Evolutionary conservation across 2,888 invertebrate genomes (phyloP), one percentile per base, ranked within the genome.

Genomic region (Stratiomys singularior): DNA sequence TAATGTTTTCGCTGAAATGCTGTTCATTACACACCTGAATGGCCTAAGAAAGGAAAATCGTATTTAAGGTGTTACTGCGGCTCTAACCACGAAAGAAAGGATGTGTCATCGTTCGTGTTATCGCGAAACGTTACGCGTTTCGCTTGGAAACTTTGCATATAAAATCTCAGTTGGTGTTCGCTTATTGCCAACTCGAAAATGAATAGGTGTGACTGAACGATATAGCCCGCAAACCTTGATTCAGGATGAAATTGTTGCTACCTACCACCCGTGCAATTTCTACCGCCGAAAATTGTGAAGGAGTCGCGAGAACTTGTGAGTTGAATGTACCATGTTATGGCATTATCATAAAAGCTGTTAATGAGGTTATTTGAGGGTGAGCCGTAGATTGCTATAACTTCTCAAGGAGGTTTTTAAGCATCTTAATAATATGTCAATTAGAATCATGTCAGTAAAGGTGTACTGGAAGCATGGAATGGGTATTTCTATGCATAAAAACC

Each of bases 391-490:
- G 69, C 69, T 69, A 46, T 69, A 30, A 18, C 25, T 69, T 25
- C 37, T 37, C 44, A 25, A 47, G 30, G 69, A 69, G 27, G 47
- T n/a, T 47, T 15, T 25, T 46, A 30, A 60, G 46, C 69, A 46
- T 69, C 47, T 69, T 69, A 69, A 67, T 67, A 67, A 69, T 69
- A 46, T 69, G 69, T 69, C 69, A 69, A 69, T 69, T 69, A 69
- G n/a, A 69, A 23, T 46, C 46, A 23, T 64, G 64, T 30, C 9
- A 25, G 28, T 13, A 13, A 37, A 5, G 3, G 37, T 37, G 37
- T 37, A n/a, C n/a, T n/a, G n/a, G n/a, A n/a, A n/a, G n/a, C n/a
- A n/a, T n/a, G n/a, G n/a, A n/a, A n/a, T n/a, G n/a, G n/a, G n/a
- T n/a, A n/a, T n/a, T n/a, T n/a, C n/a, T n/a, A n/a, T n/a, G n/a